Evolutionary conservation across 2,888 invertebrate species (phyloP), one percentile per base, ranked within the genome.

Genomic region (Leptinotarsa juncta): DNA sequence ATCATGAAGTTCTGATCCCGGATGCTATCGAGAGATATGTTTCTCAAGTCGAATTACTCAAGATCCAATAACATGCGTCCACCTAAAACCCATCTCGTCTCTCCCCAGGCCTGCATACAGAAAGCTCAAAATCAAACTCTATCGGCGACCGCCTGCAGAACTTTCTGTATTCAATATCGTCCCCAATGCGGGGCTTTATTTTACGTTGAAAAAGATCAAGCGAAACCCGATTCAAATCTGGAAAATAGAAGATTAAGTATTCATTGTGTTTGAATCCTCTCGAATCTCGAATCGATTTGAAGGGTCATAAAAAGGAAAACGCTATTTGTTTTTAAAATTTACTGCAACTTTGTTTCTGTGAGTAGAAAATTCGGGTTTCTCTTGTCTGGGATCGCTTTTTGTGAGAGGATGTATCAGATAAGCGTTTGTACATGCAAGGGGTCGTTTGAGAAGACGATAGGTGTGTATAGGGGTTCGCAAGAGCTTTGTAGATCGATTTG

Each of bases 231-330:
- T 82, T 82, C 81, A 81, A 83, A 82, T 83, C 81, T 81, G 79
- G 81, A 79, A 82, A 82, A 83, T 81, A 79, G 80, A 73, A 79
- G 81, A 83, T 83, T 83, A 82, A 83, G 80, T 82, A 83, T 83
- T 83, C 82, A 83, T 82, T 82, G 81, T 79, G 77, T 80, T 75
- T 76, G 77, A 81, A 81, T 81, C 80, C 79, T 77, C 70, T 76
- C 49, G 77, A 80, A 81, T 68, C 53, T 68, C 68, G 55, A 18
- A 62, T 78, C 78, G 81, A 80, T 81, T 81, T 78, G 76, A 73
- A 75, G 78, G 78, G 77, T 77, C 79, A 77, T 79, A 81, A 82
- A 82, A 81, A 78, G 75, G 77, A 77, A 78, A 76, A 74, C 71
- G 77, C 78, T 77, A 81, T 81, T 81, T 80, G 80, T 81, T 80